phyloP scores from a whole-genome alignment of 1,140 invertebrate species.

The Sipha flava region DNA sequence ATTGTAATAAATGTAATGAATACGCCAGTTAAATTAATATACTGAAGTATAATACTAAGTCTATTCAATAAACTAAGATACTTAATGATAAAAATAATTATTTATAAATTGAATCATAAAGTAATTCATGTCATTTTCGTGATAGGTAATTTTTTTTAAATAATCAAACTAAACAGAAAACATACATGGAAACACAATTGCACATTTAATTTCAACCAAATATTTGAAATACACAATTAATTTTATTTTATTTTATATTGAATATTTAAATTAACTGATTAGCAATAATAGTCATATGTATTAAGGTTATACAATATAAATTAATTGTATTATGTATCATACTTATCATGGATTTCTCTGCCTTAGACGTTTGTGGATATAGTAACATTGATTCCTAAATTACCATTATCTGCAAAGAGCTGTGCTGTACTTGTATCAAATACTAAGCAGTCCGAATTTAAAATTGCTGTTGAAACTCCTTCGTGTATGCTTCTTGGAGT shows the following conservation, averaged over 20 bases:
- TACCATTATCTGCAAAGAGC: constrained; percentile 97
- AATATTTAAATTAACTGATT: background rate
- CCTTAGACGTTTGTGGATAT: constrained; percentile 56
- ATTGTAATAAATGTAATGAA: background rate
- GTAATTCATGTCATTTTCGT: background rate
- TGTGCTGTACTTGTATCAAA: constrained; percentile 98
- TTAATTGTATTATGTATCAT: background rate
- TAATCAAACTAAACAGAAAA: background rate
- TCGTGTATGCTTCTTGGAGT: constrained; percentile 98
- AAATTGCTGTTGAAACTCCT: constrained; percentile 95
- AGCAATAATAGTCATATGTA: background rate
- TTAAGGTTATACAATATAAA: background rate
- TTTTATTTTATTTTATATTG: background rate
- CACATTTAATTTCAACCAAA: background rate
- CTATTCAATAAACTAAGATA: background rate
- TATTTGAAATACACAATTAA: background rate
- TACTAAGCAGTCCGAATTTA: constrained; percentile 96
- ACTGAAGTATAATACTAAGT: too few species aligned
- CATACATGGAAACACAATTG: background rate
- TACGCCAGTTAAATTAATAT: background rate
- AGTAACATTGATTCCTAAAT: constrained; percentile 98
- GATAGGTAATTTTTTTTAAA: background rate
- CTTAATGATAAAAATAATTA: background rate
- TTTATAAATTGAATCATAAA: background rate
- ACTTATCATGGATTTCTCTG: background rate